phyloP scores from a whole-genome alignment of 2,113 vertebrate genomes.

The Menidia beryllina region DNA sequence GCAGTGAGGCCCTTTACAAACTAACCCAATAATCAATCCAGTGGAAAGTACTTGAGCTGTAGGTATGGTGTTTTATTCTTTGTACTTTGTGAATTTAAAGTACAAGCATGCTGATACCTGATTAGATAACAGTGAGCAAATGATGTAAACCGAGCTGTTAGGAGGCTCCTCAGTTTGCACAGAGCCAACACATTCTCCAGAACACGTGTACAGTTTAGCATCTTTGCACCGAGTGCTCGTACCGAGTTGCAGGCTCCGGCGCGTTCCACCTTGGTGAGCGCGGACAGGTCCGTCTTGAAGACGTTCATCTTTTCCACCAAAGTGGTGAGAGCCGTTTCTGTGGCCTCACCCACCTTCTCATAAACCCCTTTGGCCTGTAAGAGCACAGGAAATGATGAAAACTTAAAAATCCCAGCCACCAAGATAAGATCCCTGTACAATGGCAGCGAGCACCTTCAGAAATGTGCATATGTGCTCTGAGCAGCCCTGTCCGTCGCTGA shows the following conservation, averaged over 20 bases:
- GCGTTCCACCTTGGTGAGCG: constrained; percentile 90
- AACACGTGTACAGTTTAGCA: not conserved
- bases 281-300: constrained; percentile 87
- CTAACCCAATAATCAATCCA: too few species aligned
- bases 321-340: constrained; percentile 94
- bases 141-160: not conserved
- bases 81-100: too few species aligned
- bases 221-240: constrained; percentile 42
- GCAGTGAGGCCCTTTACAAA: too few species aligned
- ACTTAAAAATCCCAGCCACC: not conserved
- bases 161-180: not conserved
- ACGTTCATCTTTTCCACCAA: constrained; percentile 99
- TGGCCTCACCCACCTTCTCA: constrained; percentile 98
- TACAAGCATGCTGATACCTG: not conserved
- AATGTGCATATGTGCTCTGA: not conserved
- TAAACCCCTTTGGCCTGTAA: constrained; percentile 91
- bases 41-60: too few species aligned
- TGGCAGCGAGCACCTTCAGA: not conserved
- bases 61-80: too few species aligned
- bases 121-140: not conserved
- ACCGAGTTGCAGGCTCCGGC: constrained; percentile 92
- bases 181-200: not conserved
- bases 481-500: not conserved
- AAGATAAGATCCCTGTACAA: not conserved
- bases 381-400: not conserved